phyloP scores from a whole-genome alignment of 2,113 vertebrate species.

The Pampusana beccarii region DNA sequence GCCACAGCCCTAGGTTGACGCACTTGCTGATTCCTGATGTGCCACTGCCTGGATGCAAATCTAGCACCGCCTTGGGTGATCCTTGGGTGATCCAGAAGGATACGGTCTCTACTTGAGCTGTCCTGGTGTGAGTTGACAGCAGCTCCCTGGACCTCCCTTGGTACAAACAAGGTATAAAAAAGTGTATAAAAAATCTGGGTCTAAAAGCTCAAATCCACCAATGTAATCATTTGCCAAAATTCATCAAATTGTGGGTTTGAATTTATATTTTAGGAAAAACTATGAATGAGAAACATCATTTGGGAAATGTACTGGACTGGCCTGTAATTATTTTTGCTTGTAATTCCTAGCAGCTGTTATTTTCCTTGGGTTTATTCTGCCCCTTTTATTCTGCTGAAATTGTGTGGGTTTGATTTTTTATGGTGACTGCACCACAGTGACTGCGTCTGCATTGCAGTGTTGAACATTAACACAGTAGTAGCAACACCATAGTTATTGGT shows the following conservation, averaged over 20 bases:
- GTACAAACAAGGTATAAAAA: not conserved
- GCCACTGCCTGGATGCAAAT: not conserved
- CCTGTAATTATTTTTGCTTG: not conserved
- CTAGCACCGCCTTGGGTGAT: not conserved
- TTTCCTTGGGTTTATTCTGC: not conserved
- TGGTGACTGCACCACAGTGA: rapidly evolving
- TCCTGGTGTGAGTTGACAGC: not conserved
- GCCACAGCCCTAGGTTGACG: not conserved
- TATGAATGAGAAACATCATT: not conserved
- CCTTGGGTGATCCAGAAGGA: not conserved
- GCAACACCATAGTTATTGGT: not conserved
- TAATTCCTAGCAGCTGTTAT: not conserved
- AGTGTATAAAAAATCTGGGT: not conserved
- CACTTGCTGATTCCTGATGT: not conserved
- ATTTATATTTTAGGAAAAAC: not conserved
- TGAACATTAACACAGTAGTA: not conserved
- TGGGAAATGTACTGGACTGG: not conserved
- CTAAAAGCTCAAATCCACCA: not conserved
- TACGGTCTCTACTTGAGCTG: not conserved
- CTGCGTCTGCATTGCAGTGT: rapidly evolving
- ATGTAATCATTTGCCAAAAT: not conserved
- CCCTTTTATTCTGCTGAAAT: not conserved
- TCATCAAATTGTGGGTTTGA: not conserved
- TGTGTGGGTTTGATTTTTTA: not conserved
- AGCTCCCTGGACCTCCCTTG: not conserved